Base-by-base conservation (phyloP, 2,888 invertebrate species). In the Idaea dimidiata region DNA sequence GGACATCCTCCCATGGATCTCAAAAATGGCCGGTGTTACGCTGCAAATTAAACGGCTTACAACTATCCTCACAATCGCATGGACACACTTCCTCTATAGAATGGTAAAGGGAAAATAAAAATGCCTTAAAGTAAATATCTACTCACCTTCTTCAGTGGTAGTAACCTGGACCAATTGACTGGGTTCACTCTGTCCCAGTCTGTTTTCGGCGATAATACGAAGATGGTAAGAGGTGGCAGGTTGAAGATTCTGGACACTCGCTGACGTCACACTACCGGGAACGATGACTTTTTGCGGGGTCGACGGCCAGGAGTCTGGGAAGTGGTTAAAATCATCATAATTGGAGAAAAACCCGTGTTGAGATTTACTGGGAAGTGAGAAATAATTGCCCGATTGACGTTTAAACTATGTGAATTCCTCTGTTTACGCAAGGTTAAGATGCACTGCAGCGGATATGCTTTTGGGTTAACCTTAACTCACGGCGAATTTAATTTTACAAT, bases 191-290 rank as follows among this genome's bases (percentile, higher is more conserved):
- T 96, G 94, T 2, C 98, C 98, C 69, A 98, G 93, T 77, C 97
- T 94, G 88, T 98, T 98, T 84, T 97, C 97, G 8, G 98, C 98
- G 73, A 97, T 94, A 78, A 98, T 96, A 74, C 98, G 94, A 75
- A 98, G 94, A 82, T 97, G 97, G 89, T 98, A 98, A 16, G 96
- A 95, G 66, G 96, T 97, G 6, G 97, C 96, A 14, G 98, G 98
- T 65, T 96, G 95, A 43, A 98, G 93, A 79, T 96, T 96, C 78
- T 95, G 96, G 54, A 97, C 95, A 69, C 95, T 96, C 53, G 96
- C 96, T 70, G 96, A 95, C 1, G 96, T 96, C 78, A 96, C 96
- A n/a, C 95, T 95, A 3, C 97, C 97, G 2, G 96, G 95, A 16
- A 97, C 96, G 71, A 96, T 95, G 17, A 96, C 94, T 87, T 97